Conservation (phyloP, 2,888 invertebrate species). For the Cantharis lateralis region DNA sequence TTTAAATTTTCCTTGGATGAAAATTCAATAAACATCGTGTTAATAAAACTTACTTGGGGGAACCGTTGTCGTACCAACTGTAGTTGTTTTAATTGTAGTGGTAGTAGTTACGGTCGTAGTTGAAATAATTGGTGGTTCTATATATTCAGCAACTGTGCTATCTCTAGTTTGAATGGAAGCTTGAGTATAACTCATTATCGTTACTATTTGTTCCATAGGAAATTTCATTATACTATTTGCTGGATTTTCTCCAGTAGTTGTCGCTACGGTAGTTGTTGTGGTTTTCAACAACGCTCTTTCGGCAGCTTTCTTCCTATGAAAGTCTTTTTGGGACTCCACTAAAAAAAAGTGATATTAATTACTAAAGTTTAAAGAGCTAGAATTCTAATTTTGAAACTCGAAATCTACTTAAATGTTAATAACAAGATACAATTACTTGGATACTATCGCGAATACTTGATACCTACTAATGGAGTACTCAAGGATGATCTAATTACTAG, state of each 20-base stretch:
- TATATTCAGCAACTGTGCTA: constrained; percentile 58
- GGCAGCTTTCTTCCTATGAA: constrained; percentile 67
- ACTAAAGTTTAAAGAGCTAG: too few species aligned
- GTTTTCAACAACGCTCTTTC: constrained; percentile 59
- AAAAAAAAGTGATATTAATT: constrained; percentile 46
- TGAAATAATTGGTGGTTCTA: constrained; percentile 52
- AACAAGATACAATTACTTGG: too few species aligned
- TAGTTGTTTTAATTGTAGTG: constrained; percentile 63
- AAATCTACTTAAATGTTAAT: too few species aligned
- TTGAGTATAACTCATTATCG: constrained; percentile 49
- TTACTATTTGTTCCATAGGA: constrained; percentile 41
- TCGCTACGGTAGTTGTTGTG: constrained; percentile 52
- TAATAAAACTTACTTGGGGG: constrained; percentile 59
- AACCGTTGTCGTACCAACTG: constrained; percentile 62
- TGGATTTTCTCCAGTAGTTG: constrained; percentile 10
- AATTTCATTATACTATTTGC: constrained; percentile 18
- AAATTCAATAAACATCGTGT: background rate
- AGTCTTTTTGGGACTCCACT: constrained; percentile 91
- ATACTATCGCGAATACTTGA: too few species aligned
- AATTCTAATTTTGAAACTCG: too few species aligned
- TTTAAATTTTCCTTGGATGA: background rate
- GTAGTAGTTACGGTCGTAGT: constrained; percentile 56
- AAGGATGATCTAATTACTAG: too few species aligned
- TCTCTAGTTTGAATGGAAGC: constrained; percentile 49
- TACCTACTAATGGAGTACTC: too few species aligned